phyloP scores from a whole-genome alignment of 2,113 vertebrate genomes.

The Polypterus senegalus region DNA sequence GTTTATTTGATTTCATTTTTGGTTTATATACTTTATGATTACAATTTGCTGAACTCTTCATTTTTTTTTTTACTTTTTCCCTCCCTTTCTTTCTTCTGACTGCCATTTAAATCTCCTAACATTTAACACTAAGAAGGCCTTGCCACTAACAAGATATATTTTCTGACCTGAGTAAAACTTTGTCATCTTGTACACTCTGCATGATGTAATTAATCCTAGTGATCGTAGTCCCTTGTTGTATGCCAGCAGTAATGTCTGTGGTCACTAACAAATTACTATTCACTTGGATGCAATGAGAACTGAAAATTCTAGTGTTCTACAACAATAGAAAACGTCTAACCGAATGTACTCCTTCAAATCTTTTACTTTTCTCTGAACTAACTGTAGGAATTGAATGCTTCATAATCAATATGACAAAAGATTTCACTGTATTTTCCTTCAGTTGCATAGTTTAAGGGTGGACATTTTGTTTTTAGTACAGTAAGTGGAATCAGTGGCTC shows the following conservation, averaged over 20 bases:
- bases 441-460: too few species aligned
- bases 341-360: too few species aligned
- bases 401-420: too few species aligned
- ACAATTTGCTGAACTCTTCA: conserved; percentile 19
- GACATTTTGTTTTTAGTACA: too few species aligned
- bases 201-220: too few species aligned
- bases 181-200: too few species aligned
- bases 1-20: conserved; percentile 47
- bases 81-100: conserved; percentile 28
- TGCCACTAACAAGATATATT: conserved; percentile 50
- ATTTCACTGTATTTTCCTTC: too few species aligned
- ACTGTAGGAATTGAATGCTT: too few species aligned
- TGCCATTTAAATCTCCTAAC: conserved; percentile 50
- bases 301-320: conserved; percentile 11
- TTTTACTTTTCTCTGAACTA: too few species aligned
- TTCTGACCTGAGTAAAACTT: neutral
- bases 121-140: conserved; percentile 50
- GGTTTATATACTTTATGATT: conserved; percentile 21
- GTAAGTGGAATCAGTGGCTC: too few species aligned
- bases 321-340: neutral
- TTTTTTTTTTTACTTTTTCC: conserved; percentile 27
- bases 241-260: conserved; percentile 60
- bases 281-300: conserved; percentile 12
- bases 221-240: too few species aligned
- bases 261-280: conserved; percentile 60